Evolutionary conservation across 2,113 vertebrate genomes (phyloP), one percentile per base, ranked within the genome.

Genomic region (Epinephelus fuscoguttatus): DNA sequence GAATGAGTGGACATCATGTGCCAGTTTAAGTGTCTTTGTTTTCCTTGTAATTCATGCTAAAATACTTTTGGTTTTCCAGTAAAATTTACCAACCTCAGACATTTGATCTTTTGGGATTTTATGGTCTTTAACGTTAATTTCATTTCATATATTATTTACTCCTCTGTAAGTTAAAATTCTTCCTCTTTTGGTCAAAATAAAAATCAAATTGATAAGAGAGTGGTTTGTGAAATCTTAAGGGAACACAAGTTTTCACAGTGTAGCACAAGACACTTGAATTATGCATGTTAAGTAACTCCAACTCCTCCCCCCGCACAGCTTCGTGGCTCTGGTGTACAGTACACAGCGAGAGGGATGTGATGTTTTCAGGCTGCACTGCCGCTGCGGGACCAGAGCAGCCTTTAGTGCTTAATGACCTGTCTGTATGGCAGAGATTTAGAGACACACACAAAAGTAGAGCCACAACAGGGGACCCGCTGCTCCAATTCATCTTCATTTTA

Each of bases 401-500:
- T 77, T 77, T 61, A 57, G 40, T 80, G 66, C 70, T 76, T 92
- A 88, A 91, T 89, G 88, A 70, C 73, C 81, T 75, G 84, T 56
- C 91, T 68, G 83, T 14, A 6, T 69, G 50, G 67, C 52, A 61
- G 53, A 76, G 59, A 87, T 75, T 82, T 80, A 76, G 71, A 79
- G 62, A 63, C 63, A 25, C 19, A 23, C 13, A 25, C 64, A 61
- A 19, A 79, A 60, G 74, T 56, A 40, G 53, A 62, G 73, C 50
- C 71, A 27, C 87, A 74, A 73, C 73, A 23, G 82, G 79, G 53
- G 21, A 49, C 52, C 75, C 0, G 23, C 55, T 53, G 66, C 64
- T 66, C 84, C 42, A 70, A 89, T 94, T 91, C 80, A 89, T 94
- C 92, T 94, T 95, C 84, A 86, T 94, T 94, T 94, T 91, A 92